Base-by-base conservation (phyloP, 1,140 invertebrate species). In the Gonioctena quinquepunctata region DNA sequence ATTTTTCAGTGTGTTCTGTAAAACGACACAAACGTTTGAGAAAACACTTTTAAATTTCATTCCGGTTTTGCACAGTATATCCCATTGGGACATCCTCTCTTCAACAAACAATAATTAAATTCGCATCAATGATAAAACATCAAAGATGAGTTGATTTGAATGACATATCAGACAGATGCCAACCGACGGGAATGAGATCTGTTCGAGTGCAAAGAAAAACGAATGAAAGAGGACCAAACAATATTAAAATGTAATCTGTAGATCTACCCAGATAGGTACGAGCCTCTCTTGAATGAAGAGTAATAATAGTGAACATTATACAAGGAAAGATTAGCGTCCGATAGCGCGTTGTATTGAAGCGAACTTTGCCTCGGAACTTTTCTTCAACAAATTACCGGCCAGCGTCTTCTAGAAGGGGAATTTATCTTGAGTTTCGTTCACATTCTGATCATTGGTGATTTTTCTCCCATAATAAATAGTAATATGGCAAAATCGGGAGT, bases 281-380 rank as follows among this genome's bases (percentile, higher is more conserved):
- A 28, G 60, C 28, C 60, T 57, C 60, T 42, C 60, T 62, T 62
- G 26, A 42, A 62, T 62, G 60, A 26, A 62, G 60, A 62, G 26
- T 42, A 62, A 62, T 62, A 62, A 62, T 62, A 42, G 60, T 62
- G 60, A 62, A 26, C 25, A 62, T 62, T 62, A 62, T 26, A 42
- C 28, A 42, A 62, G 60, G 60, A 33, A 16, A 62, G 60, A 62
- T 62, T 21, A 27, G 23, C 13, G n/a, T 62, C 28, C 18, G 60
- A 62, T 62, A 62, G 21, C 19, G 27, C 60, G 33, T 1, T 42
- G 33, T 42, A n/a, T 42, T 42, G 11, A n/a, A n/a, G 33, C 33
- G 33, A 42, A 42, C 33, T 42, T 42, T 42, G 33, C 33, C 33
- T 42, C 60, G 60, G 16, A 25, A 13, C 27, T 16, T 62, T 62